Base-by-base conservation (phyloP, 2,888 invertebrate genomes). In the Drosophila eohydei region DNA sequence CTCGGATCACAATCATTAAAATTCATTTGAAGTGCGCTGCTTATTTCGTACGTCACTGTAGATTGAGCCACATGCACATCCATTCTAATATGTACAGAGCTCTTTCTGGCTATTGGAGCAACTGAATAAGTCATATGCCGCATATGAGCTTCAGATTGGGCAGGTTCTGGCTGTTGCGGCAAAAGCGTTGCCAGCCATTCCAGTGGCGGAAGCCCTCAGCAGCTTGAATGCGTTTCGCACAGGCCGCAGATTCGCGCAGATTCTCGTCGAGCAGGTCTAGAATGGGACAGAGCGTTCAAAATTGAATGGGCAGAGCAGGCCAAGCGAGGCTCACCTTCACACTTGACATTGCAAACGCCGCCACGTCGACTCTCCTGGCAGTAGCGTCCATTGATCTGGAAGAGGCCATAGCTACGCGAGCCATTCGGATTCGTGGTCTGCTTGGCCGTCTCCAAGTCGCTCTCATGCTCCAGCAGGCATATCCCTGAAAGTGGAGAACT, bases 331-430 rank as follows among this genome's bases (percentile, higher is more conserved):
- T 83, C 93, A 95, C 95, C 95, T 94, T 95, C 95, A 91, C 96
- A 96, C 88, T 95, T 95, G 88, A 95, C 94, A 85, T 94, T 95
- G 92, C 96, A 96, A 40, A 94, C 92, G 26, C 96, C 96, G 9
- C 96, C 96, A 69, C 74, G 78, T 26, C 78, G 60, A 21, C 30
- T 52, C 51, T 76, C 70, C 48, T 74, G 94, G 91, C 96, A 96
- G 94, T 95, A 96, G 40, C 95, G 94, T 90, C 95, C 95, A 91
- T 94, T 95, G 74, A 96, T 96, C 94, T 92, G 95, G 83, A 95
- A 95, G 0, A 95, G 91, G 70, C 95, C 95, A 65, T 95, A 94
- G 90, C 94, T 95, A 64, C 93, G 94, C 57, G 94, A 94, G 1
- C 95, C 94, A 89, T 95, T 95, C 65, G 94, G 94, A 81, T 94